Percentiles rank a stretch among this genome's conserved stretches.
Evolutionary conservation across 2,888 invertebrate genomes (phyloP).

Genomic region (Rapana venosa): DNA sequence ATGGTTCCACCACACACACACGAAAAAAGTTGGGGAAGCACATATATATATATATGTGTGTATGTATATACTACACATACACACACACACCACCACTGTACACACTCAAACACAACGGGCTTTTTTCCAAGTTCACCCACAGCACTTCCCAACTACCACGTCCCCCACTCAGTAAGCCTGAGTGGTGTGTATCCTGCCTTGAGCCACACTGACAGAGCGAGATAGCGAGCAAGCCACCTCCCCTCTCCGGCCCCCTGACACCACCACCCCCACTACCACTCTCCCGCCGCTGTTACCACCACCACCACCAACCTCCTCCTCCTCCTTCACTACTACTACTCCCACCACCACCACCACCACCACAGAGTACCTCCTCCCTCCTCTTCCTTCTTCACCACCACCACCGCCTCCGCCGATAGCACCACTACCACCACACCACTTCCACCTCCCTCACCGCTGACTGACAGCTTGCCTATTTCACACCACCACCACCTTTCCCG

Average conservation of each 20-base stretch:
- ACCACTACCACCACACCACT: not conserved
- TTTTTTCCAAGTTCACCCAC: not conserved
- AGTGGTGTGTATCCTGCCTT: constrained; percentile 24
- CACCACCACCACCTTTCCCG: constrained; percentile 27
- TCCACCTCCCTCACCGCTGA: not conserved
- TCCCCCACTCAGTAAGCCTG: constrained; percentile 6
- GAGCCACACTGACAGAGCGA: constrained; percentile 22
- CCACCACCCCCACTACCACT: not conserved
- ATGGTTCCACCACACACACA: not conserved
- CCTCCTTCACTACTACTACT: not conserved
- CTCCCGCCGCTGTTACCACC: not conserved
- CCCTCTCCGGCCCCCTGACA: not conserved
- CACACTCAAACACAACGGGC: too few species aligned
- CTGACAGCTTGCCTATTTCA: constrained; percentile 41
- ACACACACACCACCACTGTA: not conserved
- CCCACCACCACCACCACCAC: not conserved
- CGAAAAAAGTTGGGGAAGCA: too few species aligned
- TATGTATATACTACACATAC: not conserved
- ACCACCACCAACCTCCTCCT: not conserved
- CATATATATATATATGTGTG: not conserved
- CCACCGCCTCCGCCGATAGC: not conserved
- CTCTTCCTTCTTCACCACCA: not conserved
- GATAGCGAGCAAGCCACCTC: constrained; percentile 16
- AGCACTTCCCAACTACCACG: not conserved
- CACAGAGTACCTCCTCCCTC: not conserved